phyloP scores from a whole-genome alignment of 2,113 vertebrate genomes.

The Rhizomys pruinosus region DNA sequence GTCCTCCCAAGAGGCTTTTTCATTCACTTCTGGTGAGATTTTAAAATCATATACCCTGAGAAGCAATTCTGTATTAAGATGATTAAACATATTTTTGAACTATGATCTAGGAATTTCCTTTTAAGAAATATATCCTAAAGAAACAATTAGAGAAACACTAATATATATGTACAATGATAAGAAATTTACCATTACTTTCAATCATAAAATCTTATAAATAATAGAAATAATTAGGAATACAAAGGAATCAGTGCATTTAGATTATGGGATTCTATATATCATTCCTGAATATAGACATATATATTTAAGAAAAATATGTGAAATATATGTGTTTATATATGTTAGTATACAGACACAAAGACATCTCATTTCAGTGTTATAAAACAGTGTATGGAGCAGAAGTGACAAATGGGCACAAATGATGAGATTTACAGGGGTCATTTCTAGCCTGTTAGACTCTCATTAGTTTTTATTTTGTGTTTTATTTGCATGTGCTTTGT shows the following conservation, averaged over 20 bases:
- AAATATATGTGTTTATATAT: background rate
- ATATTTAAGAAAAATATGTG: background rate
- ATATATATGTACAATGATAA: background rate
- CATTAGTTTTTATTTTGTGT: background rate
- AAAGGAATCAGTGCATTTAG: background rate
- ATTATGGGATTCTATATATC: background rate
- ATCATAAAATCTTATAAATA: background rate
- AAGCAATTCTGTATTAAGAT: background rate
- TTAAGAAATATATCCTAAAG: background rate
- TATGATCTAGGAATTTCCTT: background rate
- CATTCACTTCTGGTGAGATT: background rate
- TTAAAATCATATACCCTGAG: background rate
- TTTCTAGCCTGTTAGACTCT: background rate
- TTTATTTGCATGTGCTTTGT: background rate
- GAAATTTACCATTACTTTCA: background rate
- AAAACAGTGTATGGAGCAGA: background rate
- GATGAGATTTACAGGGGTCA: background rate
- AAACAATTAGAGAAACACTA: background rate
- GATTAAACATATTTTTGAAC: background rate
- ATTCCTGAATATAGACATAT: background rate
- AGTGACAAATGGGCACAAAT: background rate
- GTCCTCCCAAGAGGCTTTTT: background rate
- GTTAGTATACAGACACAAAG: background rate
- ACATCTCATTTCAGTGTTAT: background rate
- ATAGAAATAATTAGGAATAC: constrained; percentile 6